Conservation (phyloP, 2,888 invertebrate species). For the Ellobium chinense region DNA sequence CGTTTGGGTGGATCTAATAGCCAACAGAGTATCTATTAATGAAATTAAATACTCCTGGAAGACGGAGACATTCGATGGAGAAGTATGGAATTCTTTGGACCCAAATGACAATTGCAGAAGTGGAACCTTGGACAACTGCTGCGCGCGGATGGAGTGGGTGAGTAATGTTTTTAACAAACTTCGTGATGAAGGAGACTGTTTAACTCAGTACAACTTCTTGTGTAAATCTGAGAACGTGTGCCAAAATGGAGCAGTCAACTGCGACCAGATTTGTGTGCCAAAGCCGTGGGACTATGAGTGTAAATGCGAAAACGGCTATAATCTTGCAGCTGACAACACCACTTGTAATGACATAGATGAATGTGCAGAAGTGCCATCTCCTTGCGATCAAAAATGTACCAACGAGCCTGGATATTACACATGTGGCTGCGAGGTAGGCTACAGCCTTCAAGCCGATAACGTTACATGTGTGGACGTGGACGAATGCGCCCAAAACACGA, state of each 20-base stretch:
- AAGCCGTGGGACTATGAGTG: slow-evolving; percentile 53
- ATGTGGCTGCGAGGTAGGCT: not conserved
- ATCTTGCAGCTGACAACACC: not conserved
- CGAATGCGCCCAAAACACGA: slow-evolving; percentile 6
- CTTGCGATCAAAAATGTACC: not conserved
- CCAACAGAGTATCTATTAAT: no score
- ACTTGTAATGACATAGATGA: not conserved
- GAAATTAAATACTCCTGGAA: not conserved
- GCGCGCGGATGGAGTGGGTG: not conserved
- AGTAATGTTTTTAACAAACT: not conserved
- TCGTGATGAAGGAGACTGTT: not conserved
- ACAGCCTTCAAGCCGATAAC: not conserved
- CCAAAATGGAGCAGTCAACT: slow-evolving; percentile 8
- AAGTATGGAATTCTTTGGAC: not conserved
- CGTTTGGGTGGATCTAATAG: not conserved
- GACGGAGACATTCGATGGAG: not conserved
- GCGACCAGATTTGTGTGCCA: slow-evolving; percentile 57
- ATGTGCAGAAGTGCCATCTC: not conserved
- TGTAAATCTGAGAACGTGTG: not conserved
- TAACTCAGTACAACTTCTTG: not conserved
- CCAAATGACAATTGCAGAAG: not conserved
- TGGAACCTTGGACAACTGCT: not conserved
- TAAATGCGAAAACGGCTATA: not conserved
- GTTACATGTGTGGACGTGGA: slow-evolving; percentile 36
- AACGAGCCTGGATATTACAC: not conserved